phyloP scores from a whole-genome alignment of 1,140 invertebrate genomes.

The Brachionus koreanus region DNA sequence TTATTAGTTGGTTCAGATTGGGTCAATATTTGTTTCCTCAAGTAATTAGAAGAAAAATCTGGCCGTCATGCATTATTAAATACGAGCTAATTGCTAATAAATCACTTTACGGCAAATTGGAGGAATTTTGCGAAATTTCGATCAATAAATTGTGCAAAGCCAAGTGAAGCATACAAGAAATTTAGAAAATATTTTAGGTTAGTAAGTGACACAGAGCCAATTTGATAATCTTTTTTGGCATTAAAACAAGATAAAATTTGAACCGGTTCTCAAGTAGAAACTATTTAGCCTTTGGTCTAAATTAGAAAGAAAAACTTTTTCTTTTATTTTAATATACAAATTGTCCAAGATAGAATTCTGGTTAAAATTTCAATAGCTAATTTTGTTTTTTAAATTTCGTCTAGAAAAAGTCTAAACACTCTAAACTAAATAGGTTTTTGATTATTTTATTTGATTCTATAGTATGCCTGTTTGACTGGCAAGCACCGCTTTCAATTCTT shows the following conservation, averaged over 20 bases:
- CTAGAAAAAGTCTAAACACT: background rate
- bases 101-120: background rate
- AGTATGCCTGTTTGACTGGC: background rate
- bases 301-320: background rate
- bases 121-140: background rate
- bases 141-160: background rate
- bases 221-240: background rate
- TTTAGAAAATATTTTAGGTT: background rate
- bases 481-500: background rate
- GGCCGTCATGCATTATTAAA: background rate
- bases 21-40: background rate
- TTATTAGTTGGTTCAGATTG: background rate
- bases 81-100: background rate
- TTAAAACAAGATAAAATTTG: background rate
- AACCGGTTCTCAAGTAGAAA: background rate
- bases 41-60: background rate
- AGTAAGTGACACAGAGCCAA: background rate
- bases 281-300: background rate
- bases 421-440: background rate
- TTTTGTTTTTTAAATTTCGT: background rate
- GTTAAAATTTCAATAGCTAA: background rate
- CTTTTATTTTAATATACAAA: conserved; percentile 18
- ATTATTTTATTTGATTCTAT: background rate
- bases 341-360: conserved; percentile 28
- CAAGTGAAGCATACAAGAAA: background rate